Base-by-base conservation (phyloP, 1,140 invertebrate genomes). In the Pseudachorutes palmiensis region DNA sequence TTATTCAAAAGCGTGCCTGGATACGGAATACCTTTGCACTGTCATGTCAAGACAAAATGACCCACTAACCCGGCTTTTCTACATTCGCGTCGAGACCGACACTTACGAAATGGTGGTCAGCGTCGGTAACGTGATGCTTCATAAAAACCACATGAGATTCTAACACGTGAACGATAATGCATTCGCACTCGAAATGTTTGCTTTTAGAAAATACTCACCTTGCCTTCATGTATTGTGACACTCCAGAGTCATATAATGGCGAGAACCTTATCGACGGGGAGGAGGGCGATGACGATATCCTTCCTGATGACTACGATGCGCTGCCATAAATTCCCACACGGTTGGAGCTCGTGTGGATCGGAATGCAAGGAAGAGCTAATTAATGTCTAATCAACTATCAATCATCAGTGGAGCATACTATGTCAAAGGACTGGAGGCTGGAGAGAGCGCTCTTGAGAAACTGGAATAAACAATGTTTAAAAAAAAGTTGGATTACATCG, bases 41-140 rank as follows among this genome's bases (percentile, higher is more conserved):
- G 59, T 61, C 9, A 36, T 36, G 9, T 9, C 9, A 5, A 12
- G 59, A 3, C 19, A 28, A 9, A 31, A 61, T 32, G 59, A 61
- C 33, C 59, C 59, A 3, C 9, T 26, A 2, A 61, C 30, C 5
- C 14, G 59, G 9, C 26, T 30, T 19, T 36, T 32, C 30, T 61
- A 61, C 59, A 61, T 61, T 24, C 59, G 59, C 3, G 29, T 61
- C 9, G 59, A 61, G 19, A 61, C 59, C 5, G 59, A 61, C 29
- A 26, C 9, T 9, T 61, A 61, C 29, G 59, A 61, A 61, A 61
- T 61, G 59, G 32, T 61, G 5, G 29, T 24, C 59, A 61, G 29
- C 30, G 59, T 61, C 26, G 59, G 59, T 61, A 29, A 58, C 5
- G 5, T 19, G 5, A 5, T 41, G 19, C 19, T 41, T 41, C 19